Conservation (phyloP, 2,888 invertebrate genomes). For the Agrochola litura region DNA sequence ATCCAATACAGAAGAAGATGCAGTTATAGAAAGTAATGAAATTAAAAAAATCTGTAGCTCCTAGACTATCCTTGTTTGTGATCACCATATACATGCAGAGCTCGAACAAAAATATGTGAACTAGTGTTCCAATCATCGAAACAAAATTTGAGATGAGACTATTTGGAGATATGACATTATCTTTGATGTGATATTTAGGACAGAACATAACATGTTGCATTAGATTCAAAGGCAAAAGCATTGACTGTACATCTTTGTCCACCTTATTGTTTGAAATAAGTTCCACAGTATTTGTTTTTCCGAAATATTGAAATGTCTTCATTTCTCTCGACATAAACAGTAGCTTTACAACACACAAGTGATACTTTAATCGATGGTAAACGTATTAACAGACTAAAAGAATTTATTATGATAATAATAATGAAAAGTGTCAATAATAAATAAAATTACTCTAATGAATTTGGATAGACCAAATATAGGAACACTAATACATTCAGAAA, state of each 20-base stretch:
- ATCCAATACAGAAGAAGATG: conserved; percentile 14
- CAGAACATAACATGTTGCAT: conserved; percentile 29
- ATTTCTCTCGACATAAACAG: background rate
- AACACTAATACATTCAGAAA: no score
- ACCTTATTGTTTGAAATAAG: no score
- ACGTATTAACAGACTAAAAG: background rate
- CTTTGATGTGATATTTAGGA: conserved; percentile 11
- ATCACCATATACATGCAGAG: rapidly evolving
- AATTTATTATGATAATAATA: background rate
- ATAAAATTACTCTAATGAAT: no score
- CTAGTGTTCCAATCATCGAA: conserved; percentile 17
- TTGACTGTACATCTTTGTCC: conserved; percentile 15
- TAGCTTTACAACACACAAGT: background rate
- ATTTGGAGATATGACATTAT: conserved; percentile 13
- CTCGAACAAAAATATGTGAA: background rate
- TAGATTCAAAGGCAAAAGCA: conserved; percentile 45
- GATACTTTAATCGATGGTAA: background rate
- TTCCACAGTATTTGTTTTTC: background rate
- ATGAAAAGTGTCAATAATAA: background rate
- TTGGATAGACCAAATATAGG: no score
- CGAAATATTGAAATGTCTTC: background rate
- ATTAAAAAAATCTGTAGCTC: rapidly evolving
- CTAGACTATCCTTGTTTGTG: background rate
- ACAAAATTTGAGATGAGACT: background rate
- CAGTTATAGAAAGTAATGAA: background rate